Base-by-base conservation (phyloP, 2,888 invertebrate species). In the Steinernema scapterisci region DNA sequence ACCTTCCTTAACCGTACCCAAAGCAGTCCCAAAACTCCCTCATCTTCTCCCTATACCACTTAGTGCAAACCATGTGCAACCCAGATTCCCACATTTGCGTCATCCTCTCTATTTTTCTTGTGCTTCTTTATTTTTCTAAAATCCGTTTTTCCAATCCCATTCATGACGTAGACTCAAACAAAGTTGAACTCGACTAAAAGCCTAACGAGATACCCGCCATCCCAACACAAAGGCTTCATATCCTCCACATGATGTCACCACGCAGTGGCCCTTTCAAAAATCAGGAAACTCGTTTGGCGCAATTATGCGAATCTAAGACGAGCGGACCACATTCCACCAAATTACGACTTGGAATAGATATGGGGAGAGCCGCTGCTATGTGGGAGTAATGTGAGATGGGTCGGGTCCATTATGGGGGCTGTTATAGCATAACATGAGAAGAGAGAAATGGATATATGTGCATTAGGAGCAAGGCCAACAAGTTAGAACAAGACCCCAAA, bases 211-310 rank as follows among this genome's bases (percentile, higher is more conserved):
- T 54, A 23, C 21, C 19, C 45, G 45, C 16, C 45, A 16, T 44
- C 45, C 16, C 48, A 48, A 16, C 54, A 25, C 54, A 54, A 54
- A 54, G 54, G 38, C 38, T 38, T 38, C 3, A 38, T 6, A 19
- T 16, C 5, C 16, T 54, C 31, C n/a, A 16, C 16, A 31, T 63
- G 63, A 63, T 38, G 63, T 38, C 63, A 63, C 25, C 3, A 6
- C 5, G 38, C 9, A 38, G 9, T 6, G 16, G 31, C 31, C n/a
- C 63, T 63, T 63, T 63, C 31, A 31, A 9, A 31, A 63, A 63
- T 31, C 63, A 63, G 63, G 63, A 63, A 63, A 25, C 63, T 63
- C 63, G 31, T 63, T 63, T 63, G 63, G 31, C 31, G 27, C 63
- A 63, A 63, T 63, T 63, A 63, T 27, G 63, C 27, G 63, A 31